Evolutionary conservation across 2,888 invertebrate genomes (phyloP), one percentile per base, ranked within the genome.

Genomic region (Pimpla rufipes): DNA sequence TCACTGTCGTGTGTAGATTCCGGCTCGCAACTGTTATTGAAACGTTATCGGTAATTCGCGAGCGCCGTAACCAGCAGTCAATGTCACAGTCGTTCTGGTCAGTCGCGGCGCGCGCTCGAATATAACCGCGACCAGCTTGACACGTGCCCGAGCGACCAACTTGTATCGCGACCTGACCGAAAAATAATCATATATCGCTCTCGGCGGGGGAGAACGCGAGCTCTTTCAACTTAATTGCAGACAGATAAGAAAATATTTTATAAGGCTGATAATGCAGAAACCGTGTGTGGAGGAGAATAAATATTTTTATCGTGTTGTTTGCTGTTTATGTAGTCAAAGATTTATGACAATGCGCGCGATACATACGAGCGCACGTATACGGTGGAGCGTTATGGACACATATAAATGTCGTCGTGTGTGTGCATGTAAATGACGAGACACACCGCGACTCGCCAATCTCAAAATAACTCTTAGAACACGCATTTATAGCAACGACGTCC

Each of bases 1-100:
- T 66, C 23, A 37, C 21, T 66, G 59, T 50, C 67, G 55, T 77
- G 55, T 77, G 76, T 50, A 16, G 73, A 73, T 59, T 21, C 71
- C 16, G 62, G 18, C 67, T 79, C 70, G 79, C 47, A 77, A 79
- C 76, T 79, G 76, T 79, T 83, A 79, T 83, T 83, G 76, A 77
- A 83, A 68, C 76, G 79, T 83, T 83, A 83, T 77, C 76, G 79
- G 73, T 79, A 83, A 76, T 64, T 45, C 62, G 50, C 67, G 52
- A 73, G 66, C 75, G 79, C 68, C 62, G 64, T 75, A 79, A 83
- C n/a, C 67, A 67, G 71, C 50, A 47, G 73, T 55, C 79, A 77
- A 62, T 76, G 79, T 52, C 75, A 66, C 73, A 21, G 77, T 57
- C 71, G 57, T 71, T 78, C n/a, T 42, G 40, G 42, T 57, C 52